Conservation (phyloP, 2,888 invertebrate species). For the Orthosia cruda region DNA sequence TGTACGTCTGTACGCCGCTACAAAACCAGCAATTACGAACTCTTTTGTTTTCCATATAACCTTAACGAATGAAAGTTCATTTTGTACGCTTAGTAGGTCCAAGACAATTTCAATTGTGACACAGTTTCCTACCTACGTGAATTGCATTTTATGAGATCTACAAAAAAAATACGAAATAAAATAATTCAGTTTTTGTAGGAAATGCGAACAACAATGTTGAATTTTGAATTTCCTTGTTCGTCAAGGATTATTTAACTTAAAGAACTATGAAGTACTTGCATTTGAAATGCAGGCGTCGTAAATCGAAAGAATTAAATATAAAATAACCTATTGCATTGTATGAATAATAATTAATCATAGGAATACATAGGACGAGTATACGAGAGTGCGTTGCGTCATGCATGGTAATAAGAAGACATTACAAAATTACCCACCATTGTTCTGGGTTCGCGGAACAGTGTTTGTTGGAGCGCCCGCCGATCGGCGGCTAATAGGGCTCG, state of each 20-base stretch:
- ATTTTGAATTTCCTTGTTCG: constrained; percentile 48
- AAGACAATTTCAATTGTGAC: constrained; percentile 58
- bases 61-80: constrained; percentile 55
- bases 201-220: constrained; percentile 36
- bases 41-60: constrained; percentile 53
- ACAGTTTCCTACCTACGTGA: constrained; percentile 60
- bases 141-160: constrained; percentile 47
- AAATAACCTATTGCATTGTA: constrained; percentile 79
- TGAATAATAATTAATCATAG: constrained; percentile 84
- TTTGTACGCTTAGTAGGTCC: constrained; percentile 47
- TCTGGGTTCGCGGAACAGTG: constrained; percentile 88
- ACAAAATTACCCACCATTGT: constrained; percentile 91
- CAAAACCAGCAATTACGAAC: constrained; percentile 38
- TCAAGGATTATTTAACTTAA: constrained; percentile 57
- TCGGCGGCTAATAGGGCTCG: constrained; percentile 84
- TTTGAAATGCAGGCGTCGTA: constrained; percentile 70
- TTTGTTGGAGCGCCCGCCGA: constrained; percentile 80
- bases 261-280: constrained; percentile 43
- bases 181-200: constrained; percentile 30
- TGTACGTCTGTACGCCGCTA: constrained; percentile 17
- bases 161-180: constrained; percentile 47
- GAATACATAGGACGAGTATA: constrained; percentile 77
- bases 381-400: constrained; percentile 86
- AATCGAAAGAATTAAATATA: constrained; percentile 73
- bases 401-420: constrained; percentile 89